Percentiles rank a stretch among this genome's conserved stretches.
Evolutionary conservation across 1,140 invertebrate species (phyloP).

Genomic region (Hestina assimilis): DNA sequence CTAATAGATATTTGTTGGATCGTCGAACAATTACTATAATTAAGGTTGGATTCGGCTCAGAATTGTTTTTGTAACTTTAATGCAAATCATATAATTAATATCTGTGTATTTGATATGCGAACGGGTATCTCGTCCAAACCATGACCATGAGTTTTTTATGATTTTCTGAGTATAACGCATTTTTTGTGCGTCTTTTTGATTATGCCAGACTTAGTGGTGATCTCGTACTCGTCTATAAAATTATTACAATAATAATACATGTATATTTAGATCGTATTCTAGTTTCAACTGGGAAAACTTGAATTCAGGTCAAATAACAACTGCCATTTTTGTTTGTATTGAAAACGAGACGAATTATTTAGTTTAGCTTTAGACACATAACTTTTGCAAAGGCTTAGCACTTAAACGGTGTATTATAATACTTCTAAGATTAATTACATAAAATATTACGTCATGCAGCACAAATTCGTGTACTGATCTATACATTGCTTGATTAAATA

Average conservation of each 20-base stretch:
- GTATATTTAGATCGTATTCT: too few relatives aligned
- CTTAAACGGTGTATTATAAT: too few relatives aligned
- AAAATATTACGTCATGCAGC: not conserved
- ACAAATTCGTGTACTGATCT: not conserved
- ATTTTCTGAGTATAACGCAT: not conserved
- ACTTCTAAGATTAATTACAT: too few relatives aligned
- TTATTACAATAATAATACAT: not conserved
- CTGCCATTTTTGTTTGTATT: not conserved
- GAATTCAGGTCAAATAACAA: too few relatives aligned
- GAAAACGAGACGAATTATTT: too few relatives aligned
- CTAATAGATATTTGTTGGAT: not conserved
- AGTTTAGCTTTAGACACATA: too few relatives aligned
- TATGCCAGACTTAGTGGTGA: not conserved
- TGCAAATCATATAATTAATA: conserved; percentile 4
- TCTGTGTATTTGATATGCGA: conserved; percentile 2
- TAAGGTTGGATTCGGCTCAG: conserved; percentile 3
- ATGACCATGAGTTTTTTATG: conserved; percentile 12
- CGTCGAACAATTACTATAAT: conserved; percentile 5
- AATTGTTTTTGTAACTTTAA: conserved; percentile 2
- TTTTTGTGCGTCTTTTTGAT: not conserved
- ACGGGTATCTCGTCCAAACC: not conserved
- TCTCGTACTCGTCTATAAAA: not conserved
- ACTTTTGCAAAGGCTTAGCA: too few relatives aligned
- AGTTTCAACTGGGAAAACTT: too few relatives aligned
- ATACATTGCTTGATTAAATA: not conserved